Percentiles rank a stretch among this genome's conserved stretches.
Conservation (phyloP, 2,888 invertebrate genomes). For the Stictocephala bisonia region DNA sequence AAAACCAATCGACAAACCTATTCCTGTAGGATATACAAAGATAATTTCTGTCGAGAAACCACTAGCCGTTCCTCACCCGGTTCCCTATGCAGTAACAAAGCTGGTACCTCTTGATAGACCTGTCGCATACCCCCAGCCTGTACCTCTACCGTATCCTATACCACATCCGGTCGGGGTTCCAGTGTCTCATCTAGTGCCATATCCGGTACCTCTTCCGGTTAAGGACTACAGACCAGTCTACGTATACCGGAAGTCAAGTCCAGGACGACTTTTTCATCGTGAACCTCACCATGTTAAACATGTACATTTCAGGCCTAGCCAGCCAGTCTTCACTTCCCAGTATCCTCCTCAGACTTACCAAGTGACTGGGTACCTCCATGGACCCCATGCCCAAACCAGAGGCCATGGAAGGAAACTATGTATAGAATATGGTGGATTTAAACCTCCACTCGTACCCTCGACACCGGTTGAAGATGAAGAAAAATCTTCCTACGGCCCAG, state of each 20-base stretch:
- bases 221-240: constrained; percentile 39
- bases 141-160: constrained; percentile 60
- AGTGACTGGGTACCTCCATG: constrained; percentile 52
- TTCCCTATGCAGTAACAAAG: constrained; percentile 63
- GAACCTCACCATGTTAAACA: constrained; percentile 38
- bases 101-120: constrained; percentile 66
- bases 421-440: constrained; percentile 83
- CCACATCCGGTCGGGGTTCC: constrained; percentile 48
- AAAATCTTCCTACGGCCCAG: not conserved
- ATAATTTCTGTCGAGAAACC: constrained; percentile 65
- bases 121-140: constrained; percentile 63
- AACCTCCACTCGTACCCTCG: constrained; percentile 84
- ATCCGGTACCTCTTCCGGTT: constrained; percentile 56
- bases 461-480: constrained; percentile 75
- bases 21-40: constrained; percentile 59
- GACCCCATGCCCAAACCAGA: constrained; percentile 49
- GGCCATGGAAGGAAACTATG: constrained; percentile 65
- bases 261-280: constrained; percentile 10
- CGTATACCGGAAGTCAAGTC: constrained; percentile 12
- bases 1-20: constrained; percentile 52
- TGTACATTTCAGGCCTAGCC: constrained; percentile 53
- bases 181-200: constrained; percentile 57
- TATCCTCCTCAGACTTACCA: constrained; percentile 59
- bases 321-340: constrained; percentile 58
- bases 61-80: constrained; percentile 68